Evolutionary conservation across 2,888 invertebrate species (phyloP).

Genomic region (Stramonita haemastoma): DNA sequence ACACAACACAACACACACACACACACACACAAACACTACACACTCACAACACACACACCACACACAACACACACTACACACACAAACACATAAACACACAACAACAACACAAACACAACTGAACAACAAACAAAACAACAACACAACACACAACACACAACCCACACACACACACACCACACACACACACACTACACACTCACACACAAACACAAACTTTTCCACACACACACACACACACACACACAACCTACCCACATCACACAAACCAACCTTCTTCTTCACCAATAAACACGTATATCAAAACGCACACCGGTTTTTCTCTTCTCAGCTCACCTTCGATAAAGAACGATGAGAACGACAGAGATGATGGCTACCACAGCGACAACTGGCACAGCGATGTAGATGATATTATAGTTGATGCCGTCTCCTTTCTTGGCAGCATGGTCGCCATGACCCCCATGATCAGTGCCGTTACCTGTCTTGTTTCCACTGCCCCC

Average conservation of each 20-base stretch:
- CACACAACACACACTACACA: not conserved
- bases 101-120: too few relatives aligned
- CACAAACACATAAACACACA: not conserved
- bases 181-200: not conserved
- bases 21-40: not conserved
- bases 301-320: not conserved
- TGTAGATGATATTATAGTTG: constrained; percentile 58
- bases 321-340: constrained; percentile 60
- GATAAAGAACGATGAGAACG: constrained; percentile 58
- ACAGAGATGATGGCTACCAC: constrained; percentile 50
- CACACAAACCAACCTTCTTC: too few relatives aligned
- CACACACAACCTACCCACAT: too few relatives aligned
- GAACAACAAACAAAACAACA: too few relatives aligned
- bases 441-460: not conserved
- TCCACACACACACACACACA: too few relatives aligned
- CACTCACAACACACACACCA: not conserved
- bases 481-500: not conserved
- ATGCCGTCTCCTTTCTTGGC: not conserved
- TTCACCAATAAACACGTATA: too few relatives aligned
- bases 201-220: not conserved
- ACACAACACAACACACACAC: too few relatives aligned
- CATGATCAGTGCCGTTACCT: not conserved
- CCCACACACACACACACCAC: not conserved
- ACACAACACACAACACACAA: not conserved
- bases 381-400: constrained; percentile 62